Evolutionary conservation across 2,888 invertebrate genomes (phyloP), one percentile per base, ranked within the genome.

Genomic region (Pyrrhosoma nymphula): DNA sequence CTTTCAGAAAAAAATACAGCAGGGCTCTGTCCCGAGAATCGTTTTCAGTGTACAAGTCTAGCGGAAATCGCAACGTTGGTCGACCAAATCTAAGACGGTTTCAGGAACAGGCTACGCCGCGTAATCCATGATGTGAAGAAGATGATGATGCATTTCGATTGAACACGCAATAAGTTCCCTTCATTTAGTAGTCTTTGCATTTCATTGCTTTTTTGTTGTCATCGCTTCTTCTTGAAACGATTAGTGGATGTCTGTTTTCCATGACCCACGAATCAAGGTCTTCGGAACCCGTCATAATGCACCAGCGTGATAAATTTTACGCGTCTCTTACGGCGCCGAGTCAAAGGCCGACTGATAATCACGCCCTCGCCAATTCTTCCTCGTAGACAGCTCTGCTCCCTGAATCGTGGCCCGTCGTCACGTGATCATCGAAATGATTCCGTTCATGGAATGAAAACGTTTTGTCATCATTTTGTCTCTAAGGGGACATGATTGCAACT

Each of bases 221-320:
- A 82, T 30, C 0, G 1, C 75, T 30, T 35, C 75, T 16, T 30
- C 30, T 26, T 10, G 0, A 82, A 30, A 26, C 75, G 10, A 30
- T 35, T 2, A 10, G 75, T 10, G 75, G 35, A 35, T 30, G 30
- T 30, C 35, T 12, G 16, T 16, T 35, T 35, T 30, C 75, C 75
- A 82, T 82, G 75, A 82, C 75, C 75, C 75, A 18, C 35, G 75
- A 82, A 82, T 82, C 75, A 82, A 82, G 75, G 75, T n/a, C 30
- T 26, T 30, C 23, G 75, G 35, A 30, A 23, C 75, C 75, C 75
- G 75, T 30, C 26, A 35, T 35, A 47, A 82, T 82, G 75, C 75
- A 82, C 35, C 75, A 35, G 75, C 75, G 30, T 82, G 75, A 82
- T 82, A 82, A 82, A 30, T 82, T 82, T 82, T 82, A 82, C 75